phyloP scores from a whole-genome alignment of 2,888 invertebrate species.

The Macrophya alboannulata region DNA sequence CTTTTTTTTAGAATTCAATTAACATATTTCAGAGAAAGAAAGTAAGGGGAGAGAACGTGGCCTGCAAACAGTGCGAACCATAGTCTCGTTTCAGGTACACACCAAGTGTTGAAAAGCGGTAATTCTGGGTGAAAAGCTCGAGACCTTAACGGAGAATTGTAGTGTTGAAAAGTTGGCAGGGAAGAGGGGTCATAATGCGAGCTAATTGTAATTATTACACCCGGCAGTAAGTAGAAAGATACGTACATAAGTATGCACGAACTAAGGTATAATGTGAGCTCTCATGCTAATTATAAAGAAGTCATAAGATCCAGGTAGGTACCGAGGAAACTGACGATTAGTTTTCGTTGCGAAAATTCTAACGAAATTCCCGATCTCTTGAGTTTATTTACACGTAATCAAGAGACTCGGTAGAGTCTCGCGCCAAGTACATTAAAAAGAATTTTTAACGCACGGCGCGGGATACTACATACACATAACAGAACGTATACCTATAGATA shows the following conservation, averaged over 20 bases:
- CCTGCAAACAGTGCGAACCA: not conserved
- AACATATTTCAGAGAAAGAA: not conserved
- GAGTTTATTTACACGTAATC: not conserved
- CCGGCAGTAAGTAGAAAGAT: slow-evolving; percentile 20
- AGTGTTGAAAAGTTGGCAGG: slow-evolving; percentile 19
- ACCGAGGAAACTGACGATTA: not conserved
- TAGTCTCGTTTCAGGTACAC: slow-evolving; percentile 14
- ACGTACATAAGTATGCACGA: slow-evolving; percentile 32
- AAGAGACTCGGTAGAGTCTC: no score
- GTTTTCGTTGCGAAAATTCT: not conserved
- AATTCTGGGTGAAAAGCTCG: slow-evolving; percentile 1
- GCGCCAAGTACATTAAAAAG: no score
- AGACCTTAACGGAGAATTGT: slow-evolving; percentile 39
- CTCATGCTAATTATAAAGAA: slow-evolving; percentile 32
- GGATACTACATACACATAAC: no score
- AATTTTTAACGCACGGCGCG: no score
- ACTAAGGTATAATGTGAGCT: slow-evolving; percentile 14
- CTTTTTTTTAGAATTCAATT: not conserved
- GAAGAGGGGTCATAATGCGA: slow-evolving; percentile 10
- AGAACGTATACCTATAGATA: no score
- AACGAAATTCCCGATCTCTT: slow-evolving; percentile 3
- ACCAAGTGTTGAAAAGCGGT: not conserved
- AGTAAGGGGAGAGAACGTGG: not conserved
- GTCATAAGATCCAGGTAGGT: not conserved
- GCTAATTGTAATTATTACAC: slow-evolving; percentile 45